Evolutionary conservation across 2,113 vertebrate species (phyloP), one percentile per base, ranked within the genome.

Genomic region (Anthoscopus minutus): DNA sequence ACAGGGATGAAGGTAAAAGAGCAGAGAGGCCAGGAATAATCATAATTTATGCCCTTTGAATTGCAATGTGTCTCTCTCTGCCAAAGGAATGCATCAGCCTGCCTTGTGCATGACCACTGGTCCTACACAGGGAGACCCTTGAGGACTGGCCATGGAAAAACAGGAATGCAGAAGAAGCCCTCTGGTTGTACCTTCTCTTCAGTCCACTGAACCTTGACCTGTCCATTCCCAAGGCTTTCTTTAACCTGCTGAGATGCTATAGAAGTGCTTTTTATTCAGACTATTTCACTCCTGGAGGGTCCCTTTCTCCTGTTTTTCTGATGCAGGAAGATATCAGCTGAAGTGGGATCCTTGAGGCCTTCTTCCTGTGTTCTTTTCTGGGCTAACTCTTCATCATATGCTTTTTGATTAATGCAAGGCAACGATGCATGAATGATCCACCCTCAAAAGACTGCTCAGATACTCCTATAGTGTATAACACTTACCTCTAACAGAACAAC

Each of bases 401-500:
- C 10, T 61, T 82, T 86, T 77, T 91, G 23, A 30, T 65, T 93
- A 54, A 58, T 7, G 25, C 6, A 77, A 53, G 15, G 12, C 50
- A 92, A 74, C 0, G 0, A 72, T 35, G 17, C 38, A n/a, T n/a
- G n/a, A n/a, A n/a, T n/a, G n/a, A n/a, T 93, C 16, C 42, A 56
- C 10, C 6, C 21, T 72, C 47, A 62, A 47, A 82, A 70, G 60
- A 33, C 4, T 67, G 8, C 18, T 61, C 47, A 3, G 2, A 31
- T 44, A 64, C 51, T 74, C 19, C 56, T 50, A 19, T 7, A 7
- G 15, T 27, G 6, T n/a, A 2, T 28, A 56, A 56, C 8, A n/a
- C 53, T 51, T 67, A 20, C 24, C 30, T 54, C 51, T 53, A 51
- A 58, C 2, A 71, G 42, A 84, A 79, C 13, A 31, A 74, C 27